Evolutionary conservation across 1,140 invertebrate genomes (phyloP), one percentile per base, ranked within the genome.

Genomic region (Panagrolaimus sp.): DNA sequence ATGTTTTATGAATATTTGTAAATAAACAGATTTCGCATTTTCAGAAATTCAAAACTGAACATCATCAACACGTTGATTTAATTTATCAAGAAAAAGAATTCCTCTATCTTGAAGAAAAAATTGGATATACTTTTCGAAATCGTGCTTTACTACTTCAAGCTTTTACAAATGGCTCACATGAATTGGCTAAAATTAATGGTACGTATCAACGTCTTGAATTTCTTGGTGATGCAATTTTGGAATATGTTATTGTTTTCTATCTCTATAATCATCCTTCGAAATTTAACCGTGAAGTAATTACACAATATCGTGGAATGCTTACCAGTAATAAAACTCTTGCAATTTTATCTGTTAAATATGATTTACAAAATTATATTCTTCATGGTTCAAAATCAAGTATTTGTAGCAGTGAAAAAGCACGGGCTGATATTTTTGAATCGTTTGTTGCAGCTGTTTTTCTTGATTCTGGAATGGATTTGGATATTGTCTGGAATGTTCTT

Each of bases 271-370:
- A 98, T 86, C 87, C 89, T 0, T 85, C 91, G 38, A 89, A 92
- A 78, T 87, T 90, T 80, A 88, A 91, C 2, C 94, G 93, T 1
- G 96, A 96, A 43, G 92, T 93, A 5, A 85, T 98, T 42, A 98
- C 96, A 0, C 96, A 99, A 86, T 87, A 98, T 4, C 87, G 96
- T 57, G 98, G 95, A 16, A 94, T 96, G 23, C 86, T 99, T 9
- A 96, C 98, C 43, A 99, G 98, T 82, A 99, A 99, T 83, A 97
- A 95, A 1, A 98, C 98, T 74, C 98, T 99, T 86, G 96, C 95
- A 0, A 95, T 92, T 0, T 84, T 99, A 7, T 93, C 95, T 9
- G 95, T 97, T 9, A 20, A 27, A 42, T 23, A 25, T 71, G 23
- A 38, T 38, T 7, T 38, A 38, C 72, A 73, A 44, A 20, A 62